Evolutionary conservation across 1,140 invertebrate genomes (phyloP), one percentile per base, ranked within the genome.

Genomic region (Hirudo medicinalis): DNA sequence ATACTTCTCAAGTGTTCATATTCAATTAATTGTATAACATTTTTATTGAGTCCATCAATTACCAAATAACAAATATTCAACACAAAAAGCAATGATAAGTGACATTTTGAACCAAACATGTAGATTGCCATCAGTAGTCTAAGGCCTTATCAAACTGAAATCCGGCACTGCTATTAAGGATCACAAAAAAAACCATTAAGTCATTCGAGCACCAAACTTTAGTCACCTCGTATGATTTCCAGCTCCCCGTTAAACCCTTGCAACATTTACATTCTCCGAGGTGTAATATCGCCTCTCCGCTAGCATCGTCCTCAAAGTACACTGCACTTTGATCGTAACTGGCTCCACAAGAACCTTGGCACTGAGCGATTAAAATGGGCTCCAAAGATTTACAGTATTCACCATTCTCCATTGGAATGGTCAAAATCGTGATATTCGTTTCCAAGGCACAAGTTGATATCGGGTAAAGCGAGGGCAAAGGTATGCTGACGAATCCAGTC

Each of bases 221-320:
- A n/a, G n/a, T n/a, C n/a, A 63, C 57, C 8, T 63, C 57, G 29
- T 25, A 63, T n/a, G 29, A 63, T 63, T 63, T 63, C 57, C 57
- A 63, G 22, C 15, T 32, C 20, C 57, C 57, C 3, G 57, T 63
- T 9, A 63, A 32, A 25, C 57, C 57, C 19, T 32, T 13, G 57
- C 57, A 63, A 22, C 57, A 63, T 63, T 63, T 63, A 32, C 57
- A 63, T 32, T 25, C 22, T 63, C 19, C 57, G 1, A 25, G 57
- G 13, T 63, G 57, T 5, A 63, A 6, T 22, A 63, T 63, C 20
- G 57, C 8, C 22, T 63, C 1, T 11, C 57, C 57, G 22, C 15
- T 32, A 63, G 11, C 22, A 32, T 32, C 29, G 22, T 63, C 57
- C 29, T 63, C 57, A 32, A 63, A 63, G 57, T 63, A 63, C 11